These are phyloP conservation scores for Notechis scutatus DNA, from an alignment of 2,113 vertebrate species.

Conservation along the genomic window DNA sequence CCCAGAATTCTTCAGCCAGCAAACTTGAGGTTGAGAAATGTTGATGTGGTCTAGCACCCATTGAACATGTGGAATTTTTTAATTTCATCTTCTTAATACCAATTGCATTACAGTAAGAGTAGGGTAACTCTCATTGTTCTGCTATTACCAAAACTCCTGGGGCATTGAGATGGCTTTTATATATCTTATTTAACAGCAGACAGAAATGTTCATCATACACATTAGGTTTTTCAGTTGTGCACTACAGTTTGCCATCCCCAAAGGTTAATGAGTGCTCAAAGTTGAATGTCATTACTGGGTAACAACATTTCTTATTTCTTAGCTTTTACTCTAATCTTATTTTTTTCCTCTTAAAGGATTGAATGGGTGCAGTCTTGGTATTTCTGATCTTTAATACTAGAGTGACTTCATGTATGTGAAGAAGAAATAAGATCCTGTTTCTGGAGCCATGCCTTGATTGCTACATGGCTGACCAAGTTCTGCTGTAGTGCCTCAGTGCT, in stretches of 20 bases:
- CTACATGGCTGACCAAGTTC: neutral
- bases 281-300: neutral
- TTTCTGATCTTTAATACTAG: neutral
- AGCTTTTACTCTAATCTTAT: neutral
- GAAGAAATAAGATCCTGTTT: neutral
- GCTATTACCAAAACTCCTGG: neutral
- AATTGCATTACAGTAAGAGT: neutral
- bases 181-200: neutral
- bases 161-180: neutral
- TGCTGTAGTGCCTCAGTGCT: neutral
- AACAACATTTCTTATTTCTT: neutral
- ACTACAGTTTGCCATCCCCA: neutral
- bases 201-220: neutral
- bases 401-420: neutral
- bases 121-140: neutral
- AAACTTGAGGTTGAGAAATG: no score
- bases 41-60: no score
- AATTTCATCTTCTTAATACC: neutral
- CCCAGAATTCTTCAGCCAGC: neutral
- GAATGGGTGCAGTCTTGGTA: neutral
- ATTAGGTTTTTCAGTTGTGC: neutral
- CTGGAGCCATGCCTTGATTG: neutral
- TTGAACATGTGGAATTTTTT: neutral
- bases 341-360: neutral
- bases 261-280: neutral